phyloP scores from a whole-genome alignment of 1,140 invertebrate genomes.

The Procambarus clarkii region DNA sequence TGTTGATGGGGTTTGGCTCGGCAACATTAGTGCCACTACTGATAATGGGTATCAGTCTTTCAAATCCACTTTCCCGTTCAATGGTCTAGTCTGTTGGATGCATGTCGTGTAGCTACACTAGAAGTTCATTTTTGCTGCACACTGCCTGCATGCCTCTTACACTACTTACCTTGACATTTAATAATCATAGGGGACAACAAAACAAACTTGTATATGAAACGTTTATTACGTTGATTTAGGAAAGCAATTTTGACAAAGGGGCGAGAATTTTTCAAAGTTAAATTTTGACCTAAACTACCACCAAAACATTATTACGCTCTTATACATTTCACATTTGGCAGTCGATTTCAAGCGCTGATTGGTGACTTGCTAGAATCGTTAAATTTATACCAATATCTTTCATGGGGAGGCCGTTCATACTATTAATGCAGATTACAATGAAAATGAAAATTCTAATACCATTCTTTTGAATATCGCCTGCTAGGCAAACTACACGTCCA shows the following conservation, averaged over 20 bases:
- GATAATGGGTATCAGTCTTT: background rate
- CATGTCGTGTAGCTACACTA: background rate
- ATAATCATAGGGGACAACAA: background rate
- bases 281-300: constrained; percentile 72
- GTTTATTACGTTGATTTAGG: constrained; percentile 73
- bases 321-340: constrained; percentile 67
- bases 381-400: constrained; percentile 19
- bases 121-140: background rate
- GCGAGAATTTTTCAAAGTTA: constrained; percentile 67
- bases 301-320: constrained; percentile 56
- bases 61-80: background rate
- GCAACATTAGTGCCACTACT: background rate
- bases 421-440: constrained; percentile 37
- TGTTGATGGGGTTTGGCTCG: background rate
- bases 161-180: too few species aligned
- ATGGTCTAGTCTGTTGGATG: too few species aligned
- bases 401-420: constrained; percentile 13
- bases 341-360: constrained; percentile 54
- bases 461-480: constrained; percentile 19
- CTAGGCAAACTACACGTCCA: constrained; percentile 45
- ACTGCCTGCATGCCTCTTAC: too few species aligned
- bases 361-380: constrained; percentile 1
- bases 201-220: constrained; percentile 67
- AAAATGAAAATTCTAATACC: constrained; percentile 33
- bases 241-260: constrained; percentile 72